A percentile compares a stretch with the other conserved stretches of the same genome.
These are phyloP conservation scores for Drosophila paulistorum DNA, from an alignment of 1,140 invertebrate genomes.

Conservation along the genomic window DNA sequence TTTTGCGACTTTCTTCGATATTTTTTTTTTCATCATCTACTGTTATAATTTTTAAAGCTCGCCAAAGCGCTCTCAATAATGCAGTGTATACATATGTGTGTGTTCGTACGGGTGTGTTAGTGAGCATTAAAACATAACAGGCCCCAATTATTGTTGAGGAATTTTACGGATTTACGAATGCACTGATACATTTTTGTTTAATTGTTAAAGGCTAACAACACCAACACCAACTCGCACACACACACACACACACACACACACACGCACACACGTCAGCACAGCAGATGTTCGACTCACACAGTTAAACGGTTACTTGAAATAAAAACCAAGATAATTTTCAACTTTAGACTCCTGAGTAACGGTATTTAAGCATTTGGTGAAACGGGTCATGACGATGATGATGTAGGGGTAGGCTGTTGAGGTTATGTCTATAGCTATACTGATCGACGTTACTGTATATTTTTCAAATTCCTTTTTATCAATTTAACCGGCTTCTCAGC, in stretches of 20 bases:
- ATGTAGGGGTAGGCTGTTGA: background rate
- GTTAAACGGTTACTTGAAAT: background rate
- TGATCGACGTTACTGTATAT: constrained; percentile 8
- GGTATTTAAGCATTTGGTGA: background rate
- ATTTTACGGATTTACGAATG: constrained; percentile 36
- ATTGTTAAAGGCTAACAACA: constrained; percentile 23
- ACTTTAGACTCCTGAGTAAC: constrained; percentile 8
- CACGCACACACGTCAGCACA: background rate
- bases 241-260: background rate
- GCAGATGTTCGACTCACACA: background rate
- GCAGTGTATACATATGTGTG: constrained; percentile 32
- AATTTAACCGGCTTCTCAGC: constrained; percentile 6
- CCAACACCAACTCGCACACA: background rate
- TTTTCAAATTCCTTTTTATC: background rate
- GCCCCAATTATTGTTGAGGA: constrained; percentile 63
- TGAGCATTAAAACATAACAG: constrained; percentile 77
- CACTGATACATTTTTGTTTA: constrained; percentile 42
- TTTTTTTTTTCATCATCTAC: constrained; percentile 55
- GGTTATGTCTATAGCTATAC: background rate
- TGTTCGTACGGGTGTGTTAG: constrained; percentile 35
- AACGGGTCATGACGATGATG: background rate
- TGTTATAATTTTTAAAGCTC: constrained; percentile 69
- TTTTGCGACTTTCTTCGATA: constrained; percentile 76
- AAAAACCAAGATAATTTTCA: background rate
- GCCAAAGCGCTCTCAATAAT: constrained; percentile 51